Conservation (phyloP, 2,797 vertebrate species). For the Erithacus rubecula region DNA sequence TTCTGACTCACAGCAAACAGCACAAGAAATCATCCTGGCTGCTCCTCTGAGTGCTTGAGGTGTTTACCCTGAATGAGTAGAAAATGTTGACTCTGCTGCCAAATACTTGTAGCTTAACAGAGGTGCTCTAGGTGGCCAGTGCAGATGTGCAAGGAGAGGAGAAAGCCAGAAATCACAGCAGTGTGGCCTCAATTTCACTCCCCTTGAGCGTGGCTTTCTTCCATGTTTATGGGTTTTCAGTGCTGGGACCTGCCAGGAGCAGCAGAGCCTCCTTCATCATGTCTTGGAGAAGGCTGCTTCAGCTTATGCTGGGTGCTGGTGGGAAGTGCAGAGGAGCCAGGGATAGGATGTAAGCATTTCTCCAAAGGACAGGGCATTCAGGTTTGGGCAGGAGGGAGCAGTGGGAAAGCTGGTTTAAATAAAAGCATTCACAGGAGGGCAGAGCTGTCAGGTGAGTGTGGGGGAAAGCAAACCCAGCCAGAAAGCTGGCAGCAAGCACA, state of each 20-base stretch:
- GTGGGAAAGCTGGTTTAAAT: neutral
- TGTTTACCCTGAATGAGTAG: constrained; percentile 2
- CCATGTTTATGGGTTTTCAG: neutral
- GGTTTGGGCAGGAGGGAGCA: neutral
- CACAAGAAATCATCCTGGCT: constrained; percentile 7
- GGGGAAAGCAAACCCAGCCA: neutral
- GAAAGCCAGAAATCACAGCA: neutral
- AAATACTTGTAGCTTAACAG: neutral
- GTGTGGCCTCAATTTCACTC: neutral
- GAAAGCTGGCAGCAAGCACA: neutral
- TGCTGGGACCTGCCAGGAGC: neutral
- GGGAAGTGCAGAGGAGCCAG: neutral
- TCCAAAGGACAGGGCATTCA: rapidly evolving
- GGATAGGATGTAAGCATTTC: neutral
- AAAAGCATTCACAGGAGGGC: neutral
- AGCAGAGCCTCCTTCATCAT: neutral
- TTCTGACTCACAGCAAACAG: constrained; percentile 2
- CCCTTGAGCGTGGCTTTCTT: neutral
- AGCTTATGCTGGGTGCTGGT: neutral
- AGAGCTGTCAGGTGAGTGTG: neutral
- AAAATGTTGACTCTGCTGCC: neutral
- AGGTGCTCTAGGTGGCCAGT: neutral
- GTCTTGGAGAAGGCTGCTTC: neutral
- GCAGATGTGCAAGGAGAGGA: neutral
- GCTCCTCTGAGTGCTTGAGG: neutral